Percentiles rank a stretch among this genome's conserved stretches.
These are phyloP conservation scores for Epicauta chinensis DNA, from an alignment of 1,140 invertebrate genomes.

Conservation along the genomic window DNA sequence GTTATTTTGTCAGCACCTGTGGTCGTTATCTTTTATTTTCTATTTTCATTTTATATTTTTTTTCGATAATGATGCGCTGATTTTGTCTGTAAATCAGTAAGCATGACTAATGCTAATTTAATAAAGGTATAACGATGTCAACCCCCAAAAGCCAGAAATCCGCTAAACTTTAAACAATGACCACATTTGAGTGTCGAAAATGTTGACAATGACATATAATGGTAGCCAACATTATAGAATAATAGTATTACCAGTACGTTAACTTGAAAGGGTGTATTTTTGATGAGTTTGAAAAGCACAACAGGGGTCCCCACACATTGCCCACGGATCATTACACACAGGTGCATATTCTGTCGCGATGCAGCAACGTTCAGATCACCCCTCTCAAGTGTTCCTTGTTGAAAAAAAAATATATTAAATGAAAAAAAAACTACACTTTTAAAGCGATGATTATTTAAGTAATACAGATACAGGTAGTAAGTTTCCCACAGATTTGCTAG, in stretches of 20 bases:
- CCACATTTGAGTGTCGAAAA: slow-evolving; percentile 14
- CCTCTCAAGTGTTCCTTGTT: neutral
- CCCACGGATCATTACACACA: slow-evolving; percentile 19
- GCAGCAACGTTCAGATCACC: slow-evolving; percentile 7
- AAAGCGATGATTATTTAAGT: neutral
- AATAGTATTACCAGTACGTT: slow-evolving; percentile 16
- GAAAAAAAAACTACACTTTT: neutral
- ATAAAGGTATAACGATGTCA: slow-evolving; percentile 12
- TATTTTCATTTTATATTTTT: too few species aligned
- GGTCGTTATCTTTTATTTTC: too few species aligned
- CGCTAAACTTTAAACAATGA: slow-evolving; percentile 15
- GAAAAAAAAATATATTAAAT: neutral
- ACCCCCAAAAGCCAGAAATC: slow-evolving; percentile 11
- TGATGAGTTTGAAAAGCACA: slow-evolving; percentile 18
- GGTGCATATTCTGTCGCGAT: slow-evolving; percentile 4
- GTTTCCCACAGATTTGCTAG: slow-evolving; percentile 12
- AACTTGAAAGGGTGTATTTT: slow-evolving; percentile 17
- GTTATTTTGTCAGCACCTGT: too few species aligned
- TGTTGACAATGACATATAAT: slow-evolving; percentile 19
- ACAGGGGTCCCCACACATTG: slow-evolving; percentile 15
- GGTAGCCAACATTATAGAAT: slow-evolving; percentile 12
- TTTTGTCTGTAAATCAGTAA: neutral
- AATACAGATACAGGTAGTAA: neutral
- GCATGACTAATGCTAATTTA: slow-evolving; percentile 10
- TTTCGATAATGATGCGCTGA: too few species aligned